phyloP scores from a whole-genome alignment of 35 echinoderm and acorn worm genomes.

The Apostichopus japonicus region DNA sequence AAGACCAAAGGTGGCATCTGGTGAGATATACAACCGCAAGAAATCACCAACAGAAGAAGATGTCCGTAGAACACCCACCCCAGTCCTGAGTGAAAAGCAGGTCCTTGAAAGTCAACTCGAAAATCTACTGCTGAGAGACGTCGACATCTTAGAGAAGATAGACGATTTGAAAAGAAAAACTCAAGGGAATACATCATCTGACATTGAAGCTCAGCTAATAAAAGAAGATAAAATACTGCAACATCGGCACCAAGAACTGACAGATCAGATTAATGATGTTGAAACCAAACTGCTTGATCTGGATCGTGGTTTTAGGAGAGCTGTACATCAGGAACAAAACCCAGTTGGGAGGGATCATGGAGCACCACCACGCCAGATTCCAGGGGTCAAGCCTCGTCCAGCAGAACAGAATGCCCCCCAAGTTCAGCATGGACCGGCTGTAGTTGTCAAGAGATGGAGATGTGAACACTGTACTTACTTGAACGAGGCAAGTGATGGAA shows the following conservation, averaged over 20 bases:
- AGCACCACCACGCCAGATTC: not conserved
- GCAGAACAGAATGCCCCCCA: not conserved
- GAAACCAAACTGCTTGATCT: not conserved
- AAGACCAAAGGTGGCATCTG: not conserved
- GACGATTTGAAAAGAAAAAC: not conserved
- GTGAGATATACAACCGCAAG: not conserved
- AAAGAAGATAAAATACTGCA: constrained; percentile 27
- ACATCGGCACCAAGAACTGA: not conserved
- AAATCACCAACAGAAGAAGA: not conserved
- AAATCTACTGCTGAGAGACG: not conserved
- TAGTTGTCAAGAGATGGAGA: not conserved
- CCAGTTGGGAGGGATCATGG: not conserved
- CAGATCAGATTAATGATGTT: not conserved
- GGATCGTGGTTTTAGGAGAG: not conserved
- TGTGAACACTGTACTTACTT: constrained; percentile 45
- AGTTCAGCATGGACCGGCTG: no score
- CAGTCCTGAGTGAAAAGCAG: not conserved
- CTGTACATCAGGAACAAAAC: not conserved
- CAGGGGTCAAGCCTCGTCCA: not conserved
- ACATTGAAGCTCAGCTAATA: constrained; percentile 7
- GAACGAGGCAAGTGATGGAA: not conserved
- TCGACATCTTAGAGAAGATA: constrained; percentile 14
- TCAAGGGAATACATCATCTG: not conserved
- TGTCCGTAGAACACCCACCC: not conserved
- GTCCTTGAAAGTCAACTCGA: not conserved